Evolutionary conservation across 2,113 vertebrate genomes (phyloP), one percentile per base, ranked within the genome.

Genomic region (Pelusios castaneus): DNA sequence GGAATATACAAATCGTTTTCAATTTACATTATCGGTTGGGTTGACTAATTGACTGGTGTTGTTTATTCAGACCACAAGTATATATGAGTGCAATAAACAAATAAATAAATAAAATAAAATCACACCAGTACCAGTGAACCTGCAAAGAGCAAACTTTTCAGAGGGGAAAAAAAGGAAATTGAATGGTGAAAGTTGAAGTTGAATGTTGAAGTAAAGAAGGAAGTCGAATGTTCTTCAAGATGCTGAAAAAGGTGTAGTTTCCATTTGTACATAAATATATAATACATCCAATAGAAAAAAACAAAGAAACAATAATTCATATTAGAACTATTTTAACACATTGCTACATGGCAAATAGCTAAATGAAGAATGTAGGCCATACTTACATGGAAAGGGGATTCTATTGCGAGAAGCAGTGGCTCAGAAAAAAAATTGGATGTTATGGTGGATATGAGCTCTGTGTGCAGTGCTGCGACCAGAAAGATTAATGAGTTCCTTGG

Each of bases 31-130:
- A 73, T 63, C 67, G 63, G 0, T 83, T 49, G 87, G 4, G 3
- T 4, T 82, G 67, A 41, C 4, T 19, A 4, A 3, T 4, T 82
- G 67, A 41, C 4, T 19, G 25, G 19, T 80, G 1, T 45, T 54
- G 1, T 45, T 85, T 84, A 8, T 80, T 83, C 70, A 94, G 45
- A 58, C 3, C 19, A 31, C 31, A 83, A 4, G 14, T 80, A 7
- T 51, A 89, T 0, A 0, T 56, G 13, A 89, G 31, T n/a, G n/a
- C 41, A 88, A 49, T 16, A 86, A 8, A 8, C 10, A 47, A 47
- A 47, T 6, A 47, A 47, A 47, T 6, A 5, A 14, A 5, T 3
- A 5, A 17, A 11, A 14, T 8, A 52, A 82, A 51, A 80, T 3
- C 24, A 76, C 80, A 31, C 5, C 38, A 3, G 17, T 38, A 17